Evolutionary conservation across 2,113 vertebrate species (phyloP), one percentile per base, ranked within the genome.

Genomic region (Embiotoca jacksoni): DNA sequence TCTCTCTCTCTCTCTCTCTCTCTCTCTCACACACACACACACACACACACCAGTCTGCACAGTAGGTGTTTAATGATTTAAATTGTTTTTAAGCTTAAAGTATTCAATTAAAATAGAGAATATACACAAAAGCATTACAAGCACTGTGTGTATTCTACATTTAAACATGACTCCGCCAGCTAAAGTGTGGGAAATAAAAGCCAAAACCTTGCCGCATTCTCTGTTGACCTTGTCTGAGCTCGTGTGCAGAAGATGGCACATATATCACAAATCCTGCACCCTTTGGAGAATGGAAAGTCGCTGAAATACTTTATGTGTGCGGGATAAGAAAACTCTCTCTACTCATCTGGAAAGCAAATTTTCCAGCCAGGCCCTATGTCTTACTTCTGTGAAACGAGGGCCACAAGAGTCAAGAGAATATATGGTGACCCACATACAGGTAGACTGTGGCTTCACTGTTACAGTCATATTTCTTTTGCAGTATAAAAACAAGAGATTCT

Each of bases 241-340:
- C 23, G 16, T 44, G 54, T 64, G 46, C 35, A 7, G n/a, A 46
- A 9, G 9, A 44, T 54, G 14, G 14, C 37, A 60, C 32, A 71
- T 75, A 47, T 23, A 81, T 70, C 59, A 59, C 10, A 81, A 41
- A 69, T 50, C 64, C 35, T 57, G n/a, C 15, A n/a, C 9, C 3
- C 35, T 39, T 50, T 44, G 33, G 69, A 2, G 7, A 55, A 23
- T 60, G 32, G 32, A 55, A 73, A 68, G 47, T 63, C 6, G 3
- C 39, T 41, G 11, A 36, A 75, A 58, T 63, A 70, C 35, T 58
- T 62, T 3, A 54, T 49, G 56, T 23, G 46, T 3, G 39, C 3
- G 3, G 41, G 39, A 55, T 72, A 11, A 46, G 3, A 59, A 37
- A 49, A 10, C 10, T 11, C n/a, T n/a, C 16, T 2, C 69, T 16